These are phyloP conservation scores for Danaus plexippus DNA, from an alignment of 1,140 invertebrate species.

Conservation along the genomic window DNA sequence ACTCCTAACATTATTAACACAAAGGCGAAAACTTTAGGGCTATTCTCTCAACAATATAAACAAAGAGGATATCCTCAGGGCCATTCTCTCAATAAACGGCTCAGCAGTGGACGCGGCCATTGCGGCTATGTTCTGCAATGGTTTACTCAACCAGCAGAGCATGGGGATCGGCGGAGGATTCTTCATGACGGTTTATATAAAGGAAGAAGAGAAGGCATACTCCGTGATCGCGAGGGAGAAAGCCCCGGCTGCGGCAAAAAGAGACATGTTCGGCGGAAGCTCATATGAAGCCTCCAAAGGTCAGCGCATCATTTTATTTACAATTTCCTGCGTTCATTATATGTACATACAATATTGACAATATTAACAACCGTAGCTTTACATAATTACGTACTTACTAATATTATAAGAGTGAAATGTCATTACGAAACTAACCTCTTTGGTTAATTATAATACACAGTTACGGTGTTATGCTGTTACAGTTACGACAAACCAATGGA, in stretches of 20 bases:
- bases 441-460: no score
- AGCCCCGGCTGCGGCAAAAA: conserved; percentile 79
- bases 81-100: conserved; percentile 83
- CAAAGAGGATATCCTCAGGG: conserved; percentile 63
- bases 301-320: conserved; percentile 11
- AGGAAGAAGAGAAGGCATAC: conserved; percentile 74
- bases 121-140: conserved; percentile 87
- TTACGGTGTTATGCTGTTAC: no score
- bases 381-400: no score
- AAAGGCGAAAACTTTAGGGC: no score
- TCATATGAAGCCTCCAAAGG: conserved; percentile 43
- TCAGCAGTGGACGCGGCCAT: conserved; percentile 91
- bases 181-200: conserved; percentile 87
- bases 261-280: conserved; percentile 79
- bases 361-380: no score
- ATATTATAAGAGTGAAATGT: no score
- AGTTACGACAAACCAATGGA: no score
- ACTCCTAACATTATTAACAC: no score
- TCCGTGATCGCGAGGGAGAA: conserved; percentile 85
- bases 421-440: no score
- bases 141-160: conserved; percentile 86
- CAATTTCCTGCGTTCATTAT: no score
- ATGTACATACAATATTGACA: no score
- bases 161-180: conserved; percentile 92
- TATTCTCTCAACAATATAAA: no score